phyloP scores from a whole-genome alignment of 2,888 invertebrate species.

The Clepsis dumicolana region DNA sequence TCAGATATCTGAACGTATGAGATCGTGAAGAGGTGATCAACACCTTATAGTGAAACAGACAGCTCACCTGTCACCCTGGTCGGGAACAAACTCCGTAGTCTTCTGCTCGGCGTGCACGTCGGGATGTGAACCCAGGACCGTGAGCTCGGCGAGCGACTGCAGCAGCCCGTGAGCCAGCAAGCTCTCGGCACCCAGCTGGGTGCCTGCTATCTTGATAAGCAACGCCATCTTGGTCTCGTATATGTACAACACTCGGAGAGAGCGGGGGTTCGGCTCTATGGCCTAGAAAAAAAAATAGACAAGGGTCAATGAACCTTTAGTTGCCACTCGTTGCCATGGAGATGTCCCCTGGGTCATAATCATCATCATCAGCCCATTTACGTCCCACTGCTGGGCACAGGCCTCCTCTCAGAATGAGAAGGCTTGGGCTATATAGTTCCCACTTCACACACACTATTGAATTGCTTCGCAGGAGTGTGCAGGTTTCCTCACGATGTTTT shows the following conservation, averaged over 20 bases:
- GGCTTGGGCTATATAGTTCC: no score
- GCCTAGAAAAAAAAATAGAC: conserved; percentile 63
- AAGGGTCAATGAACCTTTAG: neutral
- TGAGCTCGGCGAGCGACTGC: conserved; percentile 88
- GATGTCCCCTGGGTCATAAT: no score
- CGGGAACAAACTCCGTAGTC: conserved; percentile 65
- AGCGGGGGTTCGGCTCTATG: conserved; percentile 88
- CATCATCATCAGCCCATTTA: no score
- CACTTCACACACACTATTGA: no score
- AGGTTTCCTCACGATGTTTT: no score
- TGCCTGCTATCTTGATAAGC: conserved; percentile 89
- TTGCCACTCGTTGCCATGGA: neutral
- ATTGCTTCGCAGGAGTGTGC: no score
- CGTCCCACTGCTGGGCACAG: no score
- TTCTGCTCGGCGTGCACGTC: conserved; percentile 79
- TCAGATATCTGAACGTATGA: no score
- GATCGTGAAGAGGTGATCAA: no score
- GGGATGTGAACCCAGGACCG: conserved; percentile 90
- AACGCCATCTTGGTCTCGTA: conserved; percentile 96
- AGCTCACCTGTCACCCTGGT: conserved; percentile 61
- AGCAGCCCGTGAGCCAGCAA: conserved; percentile 91
- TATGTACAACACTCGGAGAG: conserved; percentile 92
- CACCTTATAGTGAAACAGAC: no score
- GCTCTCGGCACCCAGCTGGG: conserved; percentile 89
- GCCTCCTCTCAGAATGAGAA: no score